Evolutionary conservation across 2,888 invertebrate species (phyloP), one percentile per base, ranked within the genome.

Genomic region (Archaeoteleia sp.): DNA sequence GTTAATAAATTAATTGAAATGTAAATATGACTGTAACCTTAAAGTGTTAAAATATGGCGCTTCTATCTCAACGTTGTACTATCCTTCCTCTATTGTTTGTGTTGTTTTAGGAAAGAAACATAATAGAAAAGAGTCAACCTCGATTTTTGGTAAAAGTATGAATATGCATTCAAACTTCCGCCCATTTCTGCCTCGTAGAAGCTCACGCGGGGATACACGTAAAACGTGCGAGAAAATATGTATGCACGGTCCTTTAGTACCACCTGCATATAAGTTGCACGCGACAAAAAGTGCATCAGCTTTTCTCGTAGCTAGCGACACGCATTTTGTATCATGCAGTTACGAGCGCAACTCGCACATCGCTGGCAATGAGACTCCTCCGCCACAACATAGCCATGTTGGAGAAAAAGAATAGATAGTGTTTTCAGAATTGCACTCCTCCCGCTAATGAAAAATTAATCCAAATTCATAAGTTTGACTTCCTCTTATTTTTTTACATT

Each of bases 171-270:
- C 58, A 32, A 25, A 48, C 35, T 8, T 27, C 55, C 66, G 25
- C 20, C 23, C 25, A 35, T 35, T 35, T 14, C 3, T 35, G 35
- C 35, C 35, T 35, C 48, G 13, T 30, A 23, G 17, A 6, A 23
- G 34, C 34, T 23, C 23, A 23, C 9, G 10, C 12, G 12, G 15
- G 40, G 25, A 23, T 30, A 20, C 71, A 68, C 55, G 53, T 67
- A 60, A 58, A 74, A 77, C 75, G 75, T 74, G 75, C 75, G 46
- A 45, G 71, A 73, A 75, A 78, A 78, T 78, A 77, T 77, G 74
- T 74, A 78, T 76, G 74, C 13, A 61, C 45, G 62, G 53, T 51
- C 69, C 65, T 10, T 65, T 67, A 68, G 66, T 46, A 67, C 70
- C 48, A 62, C 55, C 51, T 55, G 73, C 78, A 78, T 78, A 75